Evolutionary conservation across 2,888 invertebrate species (phyloP), one percentile per base, ranked within the genome.

Genomic region (Hypolimnas misippus): DNA sequence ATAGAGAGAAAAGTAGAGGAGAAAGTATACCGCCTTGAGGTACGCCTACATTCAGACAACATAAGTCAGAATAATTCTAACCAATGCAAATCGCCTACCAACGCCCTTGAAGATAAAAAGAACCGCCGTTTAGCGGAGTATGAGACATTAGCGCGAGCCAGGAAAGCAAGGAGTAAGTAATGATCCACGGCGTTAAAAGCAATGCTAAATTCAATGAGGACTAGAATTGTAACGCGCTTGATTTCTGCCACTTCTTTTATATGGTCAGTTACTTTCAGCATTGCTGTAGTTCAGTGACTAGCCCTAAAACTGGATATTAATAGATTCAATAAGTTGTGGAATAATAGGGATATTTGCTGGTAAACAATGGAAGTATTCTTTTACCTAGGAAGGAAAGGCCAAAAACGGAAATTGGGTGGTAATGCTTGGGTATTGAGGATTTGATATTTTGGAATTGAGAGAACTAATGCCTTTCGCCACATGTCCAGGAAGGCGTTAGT

Each of bases 111-210:
- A 46, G 38, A 40, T 40, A 40, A 14, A 0, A 7, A 40, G 14
- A 40, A 40, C 38, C 38, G 14, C 14, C 14, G 14, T 2, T 14
- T 14, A 4, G 38, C 14, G 14, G 38, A 40, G 14, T 14, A 0
- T 40, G 38, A 40, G 1, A 40, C 14, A 14, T 40, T 40, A 2
- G 14, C 38, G 0, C 12, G n/a, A 14, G 38, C 14, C 3, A 14
- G 46, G 4, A 19, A n/a, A n/a, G 46, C 46, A 46, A 17, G 19
- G 12, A 19, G 25, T 3, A 46, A 14, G 29, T 51, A 31, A 31
- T 51, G 31, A 16, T 51, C 51, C n/a, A 51, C 51, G 3, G 51
- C 31, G n/a, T 51, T 31, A 31, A 51, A 51, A n/a, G 31, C 51
- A 31, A 31, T 51, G 6, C 51, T 51, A 51, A 51, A 51, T 14